Evolutionary conservation across 1,140 invertebrate species (phyloP).

Genomic region (Dryas iulia): DNA sequence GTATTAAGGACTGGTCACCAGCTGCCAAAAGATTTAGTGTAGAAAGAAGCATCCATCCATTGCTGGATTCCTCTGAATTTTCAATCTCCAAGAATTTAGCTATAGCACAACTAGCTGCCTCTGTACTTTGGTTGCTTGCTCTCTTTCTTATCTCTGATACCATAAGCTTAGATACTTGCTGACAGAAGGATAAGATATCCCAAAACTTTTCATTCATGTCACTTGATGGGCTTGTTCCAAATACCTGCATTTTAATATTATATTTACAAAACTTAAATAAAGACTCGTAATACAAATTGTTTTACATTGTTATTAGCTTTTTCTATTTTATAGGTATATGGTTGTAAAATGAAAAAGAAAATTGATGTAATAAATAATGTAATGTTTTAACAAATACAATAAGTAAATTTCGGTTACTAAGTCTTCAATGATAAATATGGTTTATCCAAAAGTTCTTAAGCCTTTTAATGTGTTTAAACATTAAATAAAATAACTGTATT

Average conservation of each 20-base stretch:
- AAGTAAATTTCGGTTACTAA: no score
- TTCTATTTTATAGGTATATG: no score
- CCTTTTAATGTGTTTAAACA: no score
- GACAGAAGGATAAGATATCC: slow-evolving; percentile 95
- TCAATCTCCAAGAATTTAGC: slow-evolving; percentile 97
- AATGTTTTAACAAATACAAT: no score
- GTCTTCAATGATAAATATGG: no score
- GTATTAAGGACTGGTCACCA: slow-evolving; percentile 84
- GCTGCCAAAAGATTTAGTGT: slow-evolving; percentile 94
- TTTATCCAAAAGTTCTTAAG: no score
- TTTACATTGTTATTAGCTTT: no score
- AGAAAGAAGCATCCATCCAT: slow-evolving; percentile 97
- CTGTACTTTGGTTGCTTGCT: slow-evolving; percentile 97
- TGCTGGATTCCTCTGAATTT: slow-evolving; percentile 94
- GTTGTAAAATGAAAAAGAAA: no score
- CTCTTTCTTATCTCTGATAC: slow-evolving; percentile 95
- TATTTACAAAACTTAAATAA: not conserved
- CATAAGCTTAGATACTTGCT: slow-evolving; percentile 96
- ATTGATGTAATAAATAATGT: no score
- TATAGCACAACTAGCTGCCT: slow-evolving; percentile 96
- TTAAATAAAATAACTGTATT: no score
- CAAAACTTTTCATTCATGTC: slow-evolving; percentile 98
- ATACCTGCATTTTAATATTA: slow-evolving; percentile 84
- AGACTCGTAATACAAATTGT: no score
- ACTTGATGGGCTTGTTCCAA: slow-evolving; percentile 92